phyloP scores from a whole-genome alignment of 2,888 invertebrate species.

The Neocrepidodera transversa region DNA sequence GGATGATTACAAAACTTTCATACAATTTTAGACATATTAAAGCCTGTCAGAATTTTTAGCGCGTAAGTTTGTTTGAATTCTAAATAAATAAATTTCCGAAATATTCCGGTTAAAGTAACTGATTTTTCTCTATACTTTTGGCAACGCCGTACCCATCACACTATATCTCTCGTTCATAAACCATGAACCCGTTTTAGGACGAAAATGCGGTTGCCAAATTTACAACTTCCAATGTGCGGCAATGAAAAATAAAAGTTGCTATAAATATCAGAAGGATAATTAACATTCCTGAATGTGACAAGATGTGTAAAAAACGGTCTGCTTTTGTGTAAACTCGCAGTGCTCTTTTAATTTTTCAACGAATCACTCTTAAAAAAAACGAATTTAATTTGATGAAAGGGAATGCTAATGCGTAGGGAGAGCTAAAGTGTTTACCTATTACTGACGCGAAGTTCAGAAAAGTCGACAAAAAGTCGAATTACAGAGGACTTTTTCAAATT shows the following conservation, averaged over 20 bases:
- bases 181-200: constrained; percentile 25
- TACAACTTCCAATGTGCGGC: constrained; percentile 31
- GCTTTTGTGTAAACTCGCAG: constrained; percentile 33
- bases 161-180: constrained; percentile 38
- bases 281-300: constrained; percentile 41
- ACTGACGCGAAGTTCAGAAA: constrained; percentile 12
- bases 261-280: constrained; percentile 42
- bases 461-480: constrained; percentile 16
- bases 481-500: constrained; percentile 9
- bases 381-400: constrained; percentile 36
- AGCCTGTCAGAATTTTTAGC: no score
- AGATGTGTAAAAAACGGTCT: constrained; percentile 34
- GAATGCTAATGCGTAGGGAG: constrained; percentile 27
- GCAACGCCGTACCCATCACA: constrained; percentile 17
- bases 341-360: constrained; percentile 30
- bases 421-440: constrained; percentile 21
- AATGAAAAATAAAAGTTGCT: constrained; percentile 25
- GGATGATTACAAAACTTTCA: no score
- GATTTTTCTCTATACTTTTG: no score
- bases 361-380: constrained; percentile 32
- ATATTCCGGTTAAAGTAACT: no score
- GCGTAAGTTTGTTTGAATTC: no score
- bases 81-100: no score
- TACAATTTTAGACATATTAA: no score
- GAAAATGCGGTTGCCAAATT: constrained; percentile 32